Conservation (phyloP, 2,888 invertebrate species). For the Epinotia ramella region DNA sequence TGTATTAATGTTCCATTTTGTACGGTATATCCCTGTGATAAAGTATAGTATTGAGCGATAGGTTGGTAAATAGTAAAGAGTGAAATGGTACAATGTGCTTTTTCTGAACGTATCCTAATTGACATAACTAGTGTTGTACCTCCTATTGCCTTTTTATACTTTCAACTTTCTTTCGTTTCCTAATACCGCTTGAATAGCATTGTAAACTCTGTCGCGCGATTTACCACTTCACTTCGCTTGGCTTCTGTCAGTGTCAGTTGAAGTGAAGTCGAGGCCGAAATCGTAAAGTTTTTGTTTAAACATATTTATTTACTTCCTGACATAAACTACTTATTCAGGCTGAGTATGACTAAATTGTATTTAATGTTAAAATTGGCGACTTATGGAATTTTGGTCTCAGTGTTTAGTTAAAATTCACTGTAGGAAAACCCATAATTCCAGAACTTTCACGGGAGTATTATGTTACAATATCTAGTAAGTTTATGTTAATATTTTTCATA, state of each 20-base stretch:
- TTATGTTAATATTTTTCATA: background rate
- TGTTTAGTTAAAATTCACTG: background rate
- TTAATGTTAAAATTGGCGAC: background rate
- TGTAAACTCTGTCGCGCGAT: background rate
- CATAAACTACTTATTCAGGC: background rate
- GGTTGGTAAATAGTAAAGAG: background rate
- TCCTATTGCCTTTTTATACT: background rate
- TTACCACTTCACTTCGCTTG: constrained; percentile 8
- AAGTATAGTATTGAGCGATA: background rate
- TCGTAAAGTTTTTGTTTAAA: background rate
- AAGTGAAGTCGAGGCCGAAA: background rate
- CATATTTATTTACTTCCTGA: background rate
- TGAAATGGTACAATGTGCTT: background rate
- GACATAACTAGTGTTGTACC: constrained; percentile 27
- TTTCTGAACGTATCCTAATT: constrained; percentile 8
- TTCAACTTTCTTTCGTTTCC: background rate
- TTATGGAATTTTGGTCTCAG: background rate
- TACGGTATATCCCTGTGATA: background rate
- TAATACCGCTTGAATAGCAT: constrained; percentile 6
- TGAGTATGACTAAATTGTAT: background rate
- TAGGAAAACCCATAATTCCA: background rate
- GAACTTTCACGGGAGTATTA: background rate
- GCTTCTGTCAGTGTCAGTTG: background rate
- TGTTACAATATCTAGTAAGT: constrained; percentile 17
- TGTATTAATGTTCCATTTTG: background rate